Conservation (phyloP, 2,797 vertebrate species). For the Gila robusta region DNA sequence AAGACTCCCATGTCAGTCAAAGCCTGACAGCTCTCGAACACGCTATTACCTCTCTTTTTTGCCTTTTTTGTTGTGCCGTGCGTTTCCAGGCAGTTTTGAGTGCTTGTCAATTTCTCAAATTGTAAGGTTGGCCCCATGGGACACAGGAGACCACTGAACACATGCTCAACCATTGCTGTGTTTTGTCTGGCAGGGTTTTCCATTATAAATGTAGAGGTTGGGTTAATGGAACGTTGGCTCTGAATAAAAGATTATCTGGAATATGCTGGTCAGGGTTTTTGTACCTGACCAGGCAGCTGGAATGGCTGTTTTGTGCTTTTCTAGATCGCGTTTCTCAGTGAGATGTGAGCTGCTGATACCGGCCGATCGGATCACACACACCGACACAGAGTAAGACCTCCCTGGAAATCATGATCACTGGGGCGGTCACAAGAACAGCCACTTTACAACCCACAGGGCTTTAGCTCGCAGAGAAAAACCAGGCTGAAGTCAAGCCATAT, state of each 20-base stretch:
- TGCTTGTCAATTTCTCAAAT: slow-evolving; percentile 35
- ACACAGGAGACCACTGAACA: slow-evolving; percentile 12
- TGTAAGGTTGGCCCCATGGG: neutral
- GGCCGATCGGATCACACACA: neutral
- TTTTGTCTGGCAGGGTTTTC: slow-evolving; percentile 31
- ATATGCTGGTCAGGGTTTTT: slow-evolving; percentile 14
- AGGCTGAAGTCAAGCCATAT: slow-evolving; percentile 15
- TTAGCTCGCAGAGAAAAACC: neutral
- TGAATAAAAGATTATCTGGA: slow-evolving; percentile 59
- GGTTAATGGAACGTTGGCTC: slow-evolving; percentile 46
- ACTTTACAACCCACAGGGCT: slow-evolving; percentile 27
- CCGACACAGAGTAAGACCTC: neutral
- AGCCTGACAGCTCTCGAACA: slow-evolving; percentile 14
- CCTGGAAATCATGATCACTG: slow-evolving; percentile 19
- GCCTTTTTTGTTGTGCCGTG: neutral
- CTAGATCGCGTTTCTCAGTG: neutral
- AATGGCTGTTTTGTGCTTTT: slow-evolving; percentile 19
- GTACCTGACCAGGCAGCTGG: slow-evolving; percentile 5
- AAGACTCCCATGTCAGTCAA: slow-evolving; percentile 5
- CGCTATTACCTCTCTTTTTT: slow-evolving; percentile 15
- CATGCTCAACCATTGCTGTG: slow-evolving; percentile 5
- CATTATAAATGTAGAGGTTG: slow-evolving; percentile 53
- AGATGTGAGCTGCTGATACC: slow-evolving; percentile 9
- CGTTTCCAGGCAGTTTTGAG: slow-evolving; percentile 13
- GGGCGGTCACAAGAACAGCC: slow-evolving; percentile 11